Conservation (phyloP, 1,140 invertebrate genomes). For the Rhagoletis pomonella region DNA sequence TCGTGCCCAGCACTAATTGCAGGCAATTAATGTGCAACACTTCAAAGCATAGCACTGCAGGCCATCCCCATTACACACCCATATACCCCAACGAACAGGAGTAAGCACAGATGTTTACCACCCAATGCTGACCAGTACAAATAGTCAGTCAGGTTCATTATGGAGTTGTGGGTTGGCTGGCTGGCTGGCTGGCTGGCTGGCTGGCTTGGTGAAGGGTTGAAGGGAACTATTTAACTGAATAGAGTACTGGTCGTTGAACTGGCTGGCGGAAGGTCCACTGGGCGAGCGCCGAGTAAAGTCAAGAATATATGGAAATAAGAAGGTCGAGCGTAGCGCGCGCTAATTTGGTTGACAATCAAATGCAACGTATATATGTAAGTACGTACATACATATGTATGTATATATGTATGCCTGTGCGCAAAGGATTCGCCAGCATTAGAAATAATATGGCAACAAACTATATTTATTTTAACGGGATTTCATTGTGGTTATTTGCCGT, state of each 20-base stretch:
- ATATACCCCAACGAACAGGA: background rate
- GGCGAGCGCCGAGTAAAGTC: too few species aligned
- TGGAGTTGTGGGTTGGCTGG: background rate
- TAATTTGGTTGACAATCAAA: constrained; percentile 1
- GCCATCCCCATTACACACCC: background rate
- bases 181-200: background rate
- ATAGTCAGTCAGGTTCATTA: background rate
- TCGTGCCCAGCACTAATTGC: constrained; percentile 68
- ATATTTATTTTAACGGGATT: constrained; percentile 1
- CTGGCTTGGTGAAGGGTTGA: background rate
- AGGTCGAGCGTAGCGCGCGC: background rate
- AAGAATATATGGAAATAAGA: too few species aligned
- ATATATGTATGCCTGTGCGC: background rate
- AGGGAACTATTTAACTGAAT: too few species aligned
- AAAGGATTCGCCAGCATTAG: background rate
- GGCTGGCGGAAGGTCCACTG: background rate
- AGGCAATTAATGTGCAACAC: constrained; percentile 74
- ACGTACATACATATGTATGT: too few species aligned
- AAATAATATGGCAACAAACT: constrained; percentile 14
- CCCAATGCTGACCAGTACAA: constrained; percentile 19
- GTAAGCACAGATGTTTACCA: constrained; percentile 17
- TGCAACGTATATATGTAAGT: background rate
- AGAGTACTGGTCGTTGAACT: constrained; percentile 7
- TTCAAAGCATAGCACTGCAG: constrained; percentile 66
- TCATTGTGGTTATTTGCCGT: background rate